Conservation (phyloP, 2,888 invertebrate genomes). For the Philereme transversata region DNA sequence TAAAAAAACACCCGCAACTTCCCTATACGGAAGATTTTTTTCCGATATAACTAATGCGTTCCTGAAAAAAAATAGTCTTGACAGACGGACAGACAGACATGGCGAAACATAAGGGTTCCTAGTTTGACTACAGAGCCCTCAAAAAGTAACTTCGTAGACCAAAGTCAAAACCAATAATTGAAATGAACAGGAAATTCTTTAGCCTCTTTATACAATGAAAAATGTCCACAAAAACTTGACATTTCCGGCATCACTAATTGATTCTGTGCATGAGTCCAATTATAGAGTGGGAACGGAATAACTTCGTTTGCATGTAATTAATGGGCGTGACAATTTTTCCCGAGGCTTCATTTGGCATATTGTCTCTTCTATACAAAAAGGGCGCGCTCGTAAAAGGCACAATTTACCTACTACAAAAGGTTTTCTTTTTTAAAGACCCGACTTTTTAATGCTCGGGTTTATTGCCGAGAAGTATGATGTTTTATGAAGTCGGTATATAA, state of each 20-base stretch:
- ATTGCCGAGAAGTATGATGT: slow-evolving; percentile 38
- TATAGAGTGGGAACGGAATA: slow-evolving; percentile 64
- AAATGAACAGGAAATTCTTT: neutral
- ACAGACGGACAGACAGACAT: too few relatives aligned
- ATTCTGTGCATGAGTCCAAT: slow-evolving; percentile 72
- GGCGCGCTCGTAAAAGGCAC: slow-evolving; percentile 40
- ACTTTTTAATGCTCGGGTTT: slow-evolving; percentile 39
- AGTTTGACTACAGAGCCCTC: too few relatives aligned
- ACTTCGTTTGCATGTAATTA: slow-evolving; percentile 74
- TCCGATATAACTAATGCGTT: too few relatives aligned
- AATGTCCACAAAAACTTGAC: slow-evolving; percentile 2
- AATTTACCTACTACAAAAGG: slow-evolving; percentile 36
- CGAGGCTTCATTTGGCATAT: slow-evolving; percentile 59
- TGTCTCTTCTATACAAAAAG: slow-evolving; percentile 48
- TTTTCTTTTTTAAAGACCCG: slow-evolving; percentile 28
- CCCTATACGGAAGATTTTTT: too few relatives aligned
- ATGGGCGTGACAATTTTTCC: slow-evolving; percentile 57
- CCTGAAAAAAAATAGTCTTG: too few relatives aligned
- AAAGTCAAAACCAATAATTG: neutral
- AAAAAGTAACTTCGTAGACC: too few relatives aligned
- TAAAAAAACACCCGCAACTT: too few relatives aligned
- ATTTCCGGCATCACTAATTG: slow-evolving; percentile 48
- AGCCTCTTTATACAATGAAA: neutral
- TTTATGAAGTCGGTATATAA: slow-evolving; percentile 38
- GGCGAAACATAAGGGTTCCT: too few relatives aligned